Evolutionary conservation across 2,113 vertebrate genomes (phyloP).

Genomic region (Loxodonta africana): DNA sequence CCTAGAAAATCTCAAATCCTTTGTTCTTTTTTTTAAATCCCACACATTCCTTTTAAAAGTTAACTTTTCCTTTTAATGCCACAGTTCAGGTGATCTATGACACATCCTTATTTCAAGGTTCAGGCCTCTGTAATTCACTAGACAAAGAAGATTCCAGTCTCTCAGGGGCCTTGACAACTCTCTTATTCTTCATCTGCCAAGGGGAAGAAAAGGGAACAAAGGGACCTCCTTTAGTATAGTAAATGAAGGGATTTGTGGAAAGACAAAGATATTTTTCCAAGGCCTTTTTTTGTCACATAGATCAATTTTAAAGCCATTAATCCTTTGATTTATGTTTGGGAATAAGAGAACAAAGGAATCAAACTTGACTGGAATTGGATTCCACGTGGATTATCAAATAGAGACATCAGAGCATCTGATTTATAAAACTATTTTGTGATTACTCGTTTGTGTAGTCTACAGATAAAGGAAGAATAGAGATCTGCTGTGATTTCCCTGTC

Average conservation of each 20-base stretch:
- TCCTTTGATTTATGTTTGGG: slow-evolving; percentile 50
- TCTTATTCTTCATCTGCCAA: background rate
- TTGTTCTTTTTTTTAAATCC: background rate
- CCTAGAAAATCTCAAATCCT: background rate
- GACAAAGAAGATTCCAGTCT: slow-evolving; percentile 29
- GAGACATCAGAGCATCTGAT: background rate
- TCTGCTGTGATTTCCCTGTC: background rate
- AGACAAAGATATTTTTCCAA: slow-evolving; percentile 58
- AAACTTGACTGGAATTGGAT: slow-evolving; percentile 31
- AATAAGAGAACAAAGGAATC: slow-evolving; percentile 24
- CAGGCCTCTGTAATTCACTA: slow-evolving; percentile 33
- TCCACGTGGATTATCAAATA: slow-evolving; percentile 6
- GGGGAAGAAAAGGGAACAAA: background rate
- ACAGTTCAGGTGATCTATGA: background rate
- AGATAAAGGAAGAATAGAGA: background rate
- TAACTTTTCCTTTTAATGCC: slow-evolving; percentile 42
- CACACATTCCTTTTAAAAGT: slow-evolving; percentile 17
- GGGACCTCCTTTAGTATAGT: background rate
- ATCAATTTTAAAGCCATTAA: slow-evolving; percentile 58
- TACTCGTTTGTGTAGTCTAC: background rate
- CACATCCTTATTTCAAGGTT: background rate
- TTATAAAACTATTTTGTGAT: slow-evolving; percentile 16
- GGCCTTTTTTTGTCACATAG: slow-evolving; percentile 28
- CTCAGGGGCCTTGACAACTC: background rate
- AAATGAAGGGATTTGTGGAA: slow-evolving; percentile 38